A percentile compares a stretch with the other conserved stretches of the same genome.
Evolutionary conservation across 2,888 invertebrate genomes (phyloP).

Genomic region (Platynereis dumerilii): DNA sequence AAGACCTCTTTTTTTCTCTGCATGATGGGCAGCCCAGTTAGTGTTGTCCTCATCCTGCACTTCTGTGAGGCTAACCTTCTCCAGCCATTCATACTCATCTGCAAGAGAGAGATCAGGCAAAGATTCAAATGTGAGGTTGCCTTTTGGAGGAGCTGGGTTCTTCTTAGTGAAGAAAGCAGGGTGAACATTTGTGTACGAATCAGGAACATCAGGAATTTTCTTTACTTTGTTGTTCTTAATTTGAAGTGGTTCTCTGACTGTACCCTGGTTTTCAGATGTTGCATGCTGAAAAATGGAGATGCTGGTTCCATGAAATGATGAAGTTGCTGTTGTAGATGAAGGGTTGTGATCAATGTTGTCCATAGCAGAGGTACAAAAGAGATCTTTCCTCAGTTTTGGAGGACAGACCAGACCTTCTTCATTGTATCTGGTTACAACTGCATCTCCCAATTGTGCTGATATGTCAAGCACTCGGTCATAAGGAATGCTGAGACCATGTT

Average conservation of each 20-base stretch:
- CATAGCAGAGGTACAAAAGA: conserved; percentile 38
- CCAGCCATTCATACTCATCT: conserved; percentile 23
- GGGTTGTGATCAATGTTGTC: conserved; percentile 42
- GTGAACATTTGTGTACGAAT: conserved; percentile 31
- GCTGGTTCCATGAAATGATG: conserved; percentile 37
- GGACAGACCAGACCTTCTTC: conserved; percentile 31
- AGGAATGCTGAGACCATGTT: conserved; percentile 38
- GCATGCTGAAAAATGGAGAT: conserved; percentile 40
- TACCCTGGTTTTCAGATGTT: conserved; percentile 19
- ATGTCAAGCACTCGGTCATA: conserved; percentile 41
- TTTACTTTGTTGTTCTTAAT: conserved; percentile 17
- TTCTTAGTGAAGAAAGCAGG: conserved; percentile 29
- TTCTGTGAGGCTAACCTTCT: conserved; percentile 14
- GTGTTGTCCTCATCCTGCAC: conserved; percentile 9
- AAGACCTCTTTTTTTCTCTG: neutral
- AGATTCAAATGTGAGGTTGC: too few relatives aligned
- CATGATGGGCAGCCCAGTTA: conserved; percentile 28
- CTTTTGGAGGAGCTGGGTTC: conserved; percentile 19
- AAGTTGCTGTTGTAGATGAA: conserved; percentile 33
- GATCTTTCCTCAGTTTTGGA: too few relatives aligned
- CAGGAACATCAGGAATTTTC: conserved; percentile 32
- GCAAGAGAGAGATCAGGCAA: too few relatives aligned
- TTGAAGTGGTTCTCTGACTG: conserved; percentile 16
- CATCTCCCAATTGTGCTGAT: conserved; percentile 35
- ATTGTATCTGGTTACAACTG: conserved; percentile 25